Evolutionary conservation across 1,140 invertebrate genomes (phyloP).

Genomic region (Maniola jurtina): DNA sequence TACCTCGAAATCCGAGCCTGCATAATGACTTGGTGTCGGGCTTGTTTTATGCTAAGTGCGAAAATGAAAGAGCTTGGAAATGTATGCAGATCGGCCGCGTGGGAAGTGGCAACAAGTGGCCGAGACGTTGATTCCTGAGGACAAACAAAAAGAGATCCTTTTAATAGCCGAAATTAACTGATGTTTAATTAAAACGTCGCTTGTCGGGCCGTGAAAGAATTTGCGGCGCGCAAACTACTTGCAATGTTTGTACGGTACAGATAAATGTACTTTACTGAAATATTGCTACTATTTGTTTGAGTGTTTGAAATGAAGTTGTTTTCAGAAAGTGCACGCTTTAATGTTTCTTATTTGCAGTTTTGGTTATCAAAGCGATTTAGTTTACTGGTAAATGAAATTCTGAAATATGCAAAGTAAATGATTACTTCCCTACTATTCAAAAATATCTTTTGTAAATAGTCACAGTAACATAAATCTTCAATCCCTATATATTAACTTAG

Average conservation of each 20-base stretch:
- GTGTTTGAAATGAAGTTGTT: slow-evolving; percentile 18
- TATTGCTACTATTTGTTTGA: slow-evolving; percentile 21
- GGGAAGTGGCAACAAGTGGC: slow-evolving; percentile 75
- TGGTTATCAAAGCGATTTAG: too few species aligned
- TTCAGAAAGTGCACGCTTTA: slow-evolving; percentile 1
- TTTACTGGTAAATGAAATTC: too few species aligned
- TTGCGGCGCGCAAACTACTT: slow-evolving; percentile 36
- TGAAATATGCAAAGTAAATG: too few species aligned
- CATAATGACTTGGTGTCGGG: slow-evolving; percentile 69
- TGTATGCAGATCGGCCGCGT: slow-evolving; percentile 73
- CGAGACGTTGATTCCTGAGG: slow-evolving; percentile 55
- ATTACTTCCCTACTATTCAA: too few species aligned
- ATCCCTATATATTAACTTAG: too few species aligned
- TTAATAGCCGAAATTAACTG: slow-evolving; percentile 55
- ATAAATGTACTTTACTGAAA: slow-evolving; percentile 25
- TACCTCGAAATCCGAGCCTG: slow-evolving; percentile 69
- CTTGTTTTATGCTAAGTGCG: slow-evolving; percentile 74
- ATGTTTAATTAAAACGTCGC: slow-evolving; percentile 59
- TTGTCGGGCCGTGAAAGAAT: slow-evolving; percentile 28
- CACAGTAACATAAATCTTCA: too few species aligned
- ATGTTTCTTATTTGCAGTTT: too few species aligned
- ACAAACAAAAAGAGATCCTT: slow-evolving; percentile 49
- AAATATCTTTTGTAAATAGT: too few species aligned
- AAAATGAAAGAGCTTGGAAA: slow-evolving; percentile 71
- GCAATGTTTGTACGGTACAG: slow-evolving; percentile 18